Evolutionary conservation across 2,113 vertebrate genomes (phyloP), one percentile per base, ranked within the genome.

Genomic region (Cairina moschata): DNA sequence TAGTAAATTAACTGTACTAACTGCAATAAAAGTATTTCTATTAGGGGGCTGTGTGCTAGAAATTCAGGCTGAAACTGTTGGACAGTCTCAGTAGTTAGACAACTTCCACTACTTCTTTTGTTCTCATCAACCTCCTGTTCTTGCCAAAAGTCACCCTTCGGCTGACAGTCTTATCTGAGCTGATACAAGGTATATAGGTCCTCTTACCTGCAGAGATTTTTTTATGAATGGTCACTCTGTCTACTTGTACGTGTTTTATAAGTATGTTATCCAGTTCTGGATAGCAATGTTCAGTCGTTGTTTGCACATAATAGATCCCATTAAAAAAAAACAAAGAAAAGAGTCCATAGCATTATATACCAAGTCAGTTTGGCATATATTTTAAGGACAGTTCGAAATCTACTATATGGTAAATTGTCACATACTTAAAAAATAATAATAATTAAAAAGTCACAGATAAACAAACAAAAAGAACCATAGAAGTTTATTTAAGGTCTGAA

Each of bases 381-480:
- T 89, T 78, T 81, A 84, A 72, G 29, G 54, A 32, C 15, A 94
- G 28, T n/a, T 42, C 44, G 32, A 73, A 10, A 18, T 7, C 14
- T 69, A n/a, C 22, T 32, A 12, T 11, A 34, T 9, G 42, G 26
- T 18, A n/a, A 82, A 83, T 7, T 83, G 32, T 46, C 29, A 83
- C 15, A 28, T 11, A 14, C 20, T 20, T 22, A 48, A 48, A 48
- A 22, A 11, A 48, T 40, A 40, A 40, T 40, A 40, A 40, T 40
- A 40, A 40, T 40, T 13, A 48, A 48, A 46, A 21, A 46, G 46
- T 48, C 54, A 58, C 11, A 44, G 42, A 60, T 0, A 0, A 67
- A 71, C 17, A 46, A 28, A 54, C 44, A 34, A 16, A 3, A 0
- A 48, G 2, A 7, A 32, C 2, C 17, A 23, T 3, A 32, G 46